Evolutionary conservation across 2,888 invertebrate genomes (phyloP), one percentile per base, ranked within the genome.

Genomic region (Eugnorisma glareosa): DNA sequence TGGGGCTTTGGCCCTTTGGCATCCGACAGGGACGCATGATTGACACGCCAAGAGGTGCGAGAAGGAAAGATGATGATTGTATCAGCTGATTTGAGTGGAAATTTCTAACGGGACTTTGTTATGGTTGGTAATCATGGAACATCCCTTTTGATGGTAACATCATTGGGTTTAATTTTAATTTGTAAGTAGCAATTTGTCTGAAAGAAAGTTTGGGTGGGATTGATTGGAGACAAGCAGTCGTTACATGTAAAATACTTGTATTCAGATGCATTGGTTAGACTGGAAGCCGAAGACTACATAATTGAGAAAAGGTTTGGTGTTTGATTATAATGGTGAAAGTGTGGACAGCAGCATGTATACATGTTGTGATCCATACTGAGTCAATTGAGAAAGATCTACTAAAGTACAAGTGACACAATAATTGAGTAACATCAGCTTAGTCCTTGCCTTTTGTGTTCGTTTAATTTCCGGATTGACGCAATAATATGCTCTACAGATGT

Each of bases 1-100:
- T 90, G 73, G 91, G 91, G 90, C 90, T 91, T 90, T 90, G 90
- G 90, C 93, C 92, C 91, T 90, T 86, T 77, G 79, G 71, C 61
- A 67, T 66, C 59, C 64, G 84, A 90, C 69, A 79, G 88, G 81
- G 90, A 90, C 75, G 82, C 82, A 77, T 77, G 66, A 87, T 86
- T 83, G 69, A 73, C 77, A 79, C 6, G 37, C 72, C 40, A 54
- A 71, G 54, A 77, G 64, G 87, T 71, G 69, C 51, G 88, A 91
- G 43, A 75, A 84, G 82, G 91, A 91, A 10, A 31, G 67, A 68
- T 28, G 63, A 54, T 73, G 80, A 84, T 83, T 74, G 74, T 82
- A 82, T 85, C 91, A 89, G 88, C 89, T 89, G 89, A 89, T 89
- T 86, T 86, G 73, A 0, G 70, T 67, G 70, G 68, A 63, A 54